Percentiles rank a stretch among this genome's conserved stretches.
Conservation (phyloP, 2,888 invertebrate species). For the Fragum whitleyi region DNA sequence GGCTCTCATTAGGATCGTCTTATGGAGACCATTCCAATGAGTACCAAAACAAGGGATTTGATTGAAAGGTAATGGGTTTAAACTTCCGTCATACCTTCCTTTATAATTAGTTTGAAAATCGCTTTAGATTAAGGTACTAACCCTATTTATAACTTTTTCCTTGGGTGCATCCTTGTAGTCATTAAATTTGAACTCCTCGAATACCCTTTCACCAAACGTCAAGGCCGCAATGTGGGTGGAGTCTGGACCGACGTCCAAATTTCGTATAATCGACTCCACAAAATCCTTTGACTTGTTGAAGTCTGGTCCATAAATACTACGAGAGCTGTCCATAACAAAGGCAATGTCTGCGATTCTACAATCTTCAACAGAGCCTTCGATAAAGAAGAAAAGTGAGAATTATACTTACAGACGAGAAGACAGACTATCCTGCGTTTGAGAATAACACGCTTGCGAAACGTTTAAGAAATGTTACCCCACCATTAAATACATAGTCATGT, state of each 20-base stretch:
- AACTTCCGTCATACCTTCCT: too few relatives aligned
- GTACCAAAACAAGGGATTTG: too few relatives aligned
- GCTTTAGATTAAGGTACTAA: too few relatives aligned
- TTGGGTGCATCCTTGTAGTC: neutral
- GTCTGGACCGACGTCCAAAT: constrained; percentile 41
- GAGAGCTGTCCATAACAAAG: constrained; percentile 56
- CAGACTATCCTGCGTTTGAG: too few relatives aligned
- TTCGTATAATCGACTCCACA: constrained; percentile 34
- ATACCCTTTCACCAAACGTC: constrained; percentile 29
- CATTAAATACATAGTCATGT: too few relatives aligned
- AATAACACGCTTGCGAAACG: too few relatives aligned
- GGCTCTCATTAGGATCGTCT: too few relatives aligned
- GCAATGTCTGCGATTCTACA: constrained; percentile 49
- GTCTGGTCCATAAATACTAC: constrained; percentile 46
- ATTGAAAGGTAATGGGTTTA: too few relatives aligned
- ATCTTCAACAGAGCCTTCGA: constrained; percentile 19
- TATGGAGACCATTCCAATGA: too few relatives aligned
- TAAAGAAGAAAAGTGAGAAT: neutral
- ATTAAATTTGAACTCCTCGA: constrained; percentile 33
- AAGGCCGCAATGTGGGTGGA: constrained; percentile 44
- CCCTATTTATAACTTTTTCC: neutral
- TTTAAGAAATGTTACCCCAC: too few relatives aligned
- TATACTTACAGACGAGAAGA: too few relatives aligned
- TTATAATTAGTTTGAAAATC: too few relatives aligned
- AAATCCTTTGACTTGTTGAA: constrained; percentile 41